Base-by-base conservation (phyloP, 2,888 invertebrate genomes). In the Diarsia rubi region DNA sequence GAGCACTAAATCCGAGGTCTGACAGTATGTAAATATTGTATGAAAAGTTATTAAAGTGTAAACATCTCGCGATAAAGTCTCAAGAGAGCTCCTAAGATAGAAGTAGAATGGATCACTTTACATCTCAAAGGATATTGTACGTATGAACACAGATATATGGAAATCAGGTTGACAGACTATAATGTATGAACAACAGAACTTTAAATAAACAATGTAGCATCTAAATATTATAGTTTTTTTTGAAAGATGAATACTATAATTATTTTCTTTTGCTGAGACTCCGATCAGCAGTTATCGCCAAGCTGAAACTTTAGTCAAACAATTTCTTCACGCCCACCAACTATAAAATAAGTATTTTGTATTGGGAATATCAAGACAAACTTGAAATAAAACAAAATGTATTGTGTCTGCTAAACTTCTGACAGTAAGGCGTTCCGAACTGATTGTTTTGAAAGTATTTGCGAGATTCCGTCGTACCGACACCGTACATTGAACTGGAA, bases 61-160 rank as follows among this genome's bases (percentile, higher is more conserved):
- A 67, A 69, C 45, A 69, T 71, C 14, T 52, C 57, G 49, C 16
- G 24, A 21, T 42, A 27, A 49, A 75, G 4, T 47, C 72, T 69
- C 77, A 4, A 60, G 63, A 62, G 78, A 69, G 52, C 27, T 12
- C 49, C n/a, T 65, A 16, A 45, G 76, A 68, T 78, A 45, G 47
- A 68, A 65, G 57, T 73, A 62, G 24, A 68, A 78, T 73, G 70
- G 73, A 78, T 82, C 49, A 78, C 69, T 62, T 67, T 47, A 49
- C 31, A 68, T 64, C 67, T 68, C 64, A 19, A n/a, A 73, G 57
- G 69, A 68, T 47, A 19, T 49, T 11, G 27, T 16, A 14, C 27
- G 70, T 52, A 45, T 63, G 27, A 66, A 82, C 66, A 66, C 19
- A 60, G 54, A 31, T n/a, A 69, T 42, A 67, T 31, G n/a, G 60